phyloP scores from a whole-genome alignment of 2,888 invertebrate species.

The Heteromyza rotundicornis region DNA sequence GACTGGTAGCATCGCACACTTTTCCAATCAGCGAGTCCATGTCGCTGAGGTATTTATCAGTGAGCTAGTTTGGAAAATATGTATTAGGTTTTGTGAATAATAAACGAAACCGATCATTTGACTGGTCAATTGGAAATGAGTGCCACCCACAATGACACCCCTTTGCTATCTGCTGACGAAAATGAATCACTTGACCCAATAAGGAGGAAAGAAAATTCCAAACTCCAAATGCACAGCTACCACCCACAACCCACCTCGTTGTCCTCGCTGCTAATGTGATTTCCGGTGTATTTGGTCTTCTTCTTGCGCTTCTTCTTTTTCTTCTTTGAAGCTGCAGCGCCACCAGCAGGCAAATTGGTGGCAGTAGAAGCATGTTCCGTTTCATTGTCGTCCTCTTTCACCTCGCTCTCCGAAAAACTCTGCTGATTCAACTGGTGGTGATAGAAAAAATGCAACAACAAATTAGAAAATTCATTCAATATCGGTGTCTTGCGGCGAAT shows the following conservation, averaged over 20 bases:
- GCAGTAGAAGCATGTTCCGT: constrained; percentile 68
- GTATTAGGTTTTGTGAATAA: too few relatives aligned
- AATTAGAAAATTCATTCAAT: constrained; percentile 1
- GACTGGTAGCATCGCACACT: constrained; percentile 47
- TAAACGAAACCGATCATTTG: too few relatives aligned
- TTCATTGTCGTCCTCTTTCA: constrained; percentile 73
- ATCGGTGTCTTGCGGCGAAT: too few relatives aligned
- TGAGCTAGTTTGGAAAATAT: too few relatives aligned
- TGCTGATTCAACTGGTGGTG: constrained; percentile 68
- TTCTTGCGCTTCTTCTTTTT: constrained; percentile 71
- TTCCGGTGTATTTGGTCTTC: constrained; percentile 64
- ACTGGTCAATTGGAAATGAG: too few relatives aligned
- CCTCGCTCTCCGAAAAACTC: constrained; percentile 73
- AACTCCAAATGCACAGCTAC: too few relatives aligned
- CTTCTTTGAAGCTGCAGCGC: constrained; percentile 67
- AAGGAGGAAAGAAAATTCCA: background rate
- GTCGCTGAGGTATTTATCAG: constrained; percentile 55
- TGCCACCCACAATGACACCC: too few relatives aligned
- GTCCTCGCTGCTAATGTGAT: constrained; percentile 69
- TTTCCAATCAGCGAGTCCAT: constrained; percentile 56
- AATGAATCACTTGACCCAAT: background rate
- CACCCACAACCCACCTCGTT: constrained; percentile 67
- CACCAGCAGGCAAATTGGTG: constrained; percentile 60
- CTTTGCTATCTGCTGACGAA: too few relatives aligned
- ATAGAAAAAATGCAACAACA: background rate